phyloP scores from a whole-genome alignment of 2,888 invertebrate species.

The Erannis defoliaria region DNA sequence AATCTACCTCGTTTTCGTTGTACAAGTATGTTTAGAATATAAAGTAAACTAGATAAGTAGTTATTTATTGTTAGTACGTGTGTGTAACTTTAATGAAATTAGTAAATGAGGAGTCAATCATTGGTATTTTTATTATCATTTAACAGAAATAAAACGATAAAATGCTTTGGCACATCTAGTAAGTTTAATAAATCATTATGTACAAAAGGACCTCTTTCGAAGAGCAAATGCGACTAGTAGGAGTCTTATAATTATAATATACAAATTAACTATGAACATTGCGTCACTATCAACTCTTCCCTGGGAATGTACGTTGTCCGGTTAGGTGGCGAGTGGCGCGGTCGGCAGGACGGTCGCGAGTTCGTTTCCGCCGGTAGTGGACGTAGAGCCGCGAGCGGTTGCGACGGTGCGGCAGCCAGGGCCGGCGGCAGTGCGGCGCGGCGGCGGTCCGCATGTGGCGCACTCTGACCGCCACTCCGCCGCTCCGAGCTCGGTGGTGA shows the following conservation, averaged over 20 bases:
- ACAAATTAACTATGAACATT: conserved; percentile 65
- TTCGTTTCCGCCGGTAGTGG: conserved; percentile 42
- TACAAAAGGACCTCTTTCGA: conserved; percentile 56
- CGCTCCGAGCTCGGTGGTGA: conserved; percentile 61
- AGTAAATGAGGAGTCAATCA: conserved; percentile 20
- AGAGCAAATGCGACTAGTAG: conserved; percentile 69
- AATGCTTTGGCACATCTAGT: conserved; percentile 58
- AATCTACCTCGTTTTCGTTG: conserved; percentile 85
- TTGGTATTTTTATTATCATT: not conserved
- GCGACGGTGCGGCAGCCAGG: conserved; percentile 62
- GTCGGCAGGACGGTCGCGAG: conserved; percentile 3
- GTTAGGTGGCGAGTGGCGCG: not conserved
- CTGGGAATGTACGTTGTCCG: conserved; percentile 35
- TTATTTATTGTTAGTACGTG: conserved; percentile 74
- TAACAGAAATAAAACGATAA: conserved; percentile 38
- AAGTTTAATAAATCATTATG: conserved; percentile 47
- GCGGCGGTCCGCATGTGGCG: conserved; percentile 34
- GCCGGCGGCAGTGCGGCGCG: conserved; percentile 50
- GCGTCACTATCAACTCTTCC: conserved; percentile 59
- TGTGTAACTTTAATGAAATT: conserved; percentile 3
- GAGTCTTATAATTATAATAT: conserved; percentile 56
- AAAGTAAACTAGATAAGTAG: conserved; percentile 57
- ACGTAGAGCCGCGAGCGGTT: conserved; percentile 49
- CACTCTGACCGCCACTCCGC: conserved; percentile 63
- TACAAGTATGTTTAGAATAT: conserved; percentile 73